Evolutionary conservation across 2,113 vertebrate species (phyloP).

Genomic region (Halichoerus grypus): DNA sequence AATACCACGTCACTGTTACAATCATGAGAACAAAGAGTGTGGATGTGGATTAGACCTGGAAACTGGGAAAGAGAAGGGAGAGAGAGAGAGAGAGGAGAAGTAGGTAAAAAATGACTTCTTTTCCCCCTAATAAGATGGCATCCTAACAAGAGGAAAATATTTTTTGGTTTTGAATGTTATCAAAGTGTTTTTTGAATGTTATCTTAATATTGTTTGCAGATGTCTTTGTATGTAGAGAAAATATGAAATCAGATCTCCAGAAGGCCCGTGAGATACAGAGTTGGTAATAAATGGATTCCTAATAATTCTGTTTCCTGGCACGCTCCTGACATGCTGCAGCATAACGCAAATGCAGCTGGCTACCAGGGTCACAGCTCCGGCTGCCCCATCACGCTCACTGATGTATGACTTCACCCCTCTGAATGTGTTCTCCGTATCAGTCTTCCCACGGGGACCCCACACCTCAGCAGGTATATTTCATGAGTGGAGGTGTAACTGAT

Average conservation of each 20-base stretch:
- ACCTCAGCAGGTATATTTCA: slow-evolving; percentile 61
- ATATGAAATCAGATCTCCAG: not conserved
- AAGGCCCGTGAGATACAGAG: not conserved
- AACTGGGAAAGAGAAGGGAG: not conserved
- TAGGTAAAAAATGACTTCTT: not conserved
- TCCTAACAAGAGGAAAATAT: not conserved
- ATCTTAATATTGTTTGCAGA: not conserved
- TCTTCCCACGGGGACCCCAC: slow-evolving; percentile 39
- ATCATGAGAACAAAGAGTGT: not conserved
- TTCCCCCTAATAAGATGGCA: not conserved
- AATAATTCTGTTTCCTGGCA: not conserved
- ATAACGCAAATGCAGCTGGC: not conserved
- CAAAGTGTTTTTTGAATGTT: not conserved
- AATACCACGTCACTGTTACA: not conserved
- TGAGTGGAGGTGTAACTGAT: slow-evolving; percentile 63
- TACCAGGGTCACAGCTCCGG: not conserved
- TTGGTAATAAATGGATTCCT: not conserved
- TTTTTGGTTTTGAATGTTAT: not conserved
- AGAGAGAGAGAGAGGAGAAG: not conserved
- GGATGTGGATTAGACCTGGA: slow-evolving; percentile 30
- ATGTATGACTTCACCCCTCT: slow-evolving; percentile 13
- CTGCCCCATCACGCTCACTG: slow-evolving; percentile 39
- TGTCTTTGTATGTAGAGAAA: not conserved
- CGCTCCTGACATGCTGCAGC: not conserved
- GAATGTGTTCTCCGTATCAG: not conserved